Percentiles rank a stretch among this genome's conserved stretches.
Evolutionary conservation across 2,797 vertebrate genomes (phyloP).

Genomic region (Xenopus petersii): DNA sequence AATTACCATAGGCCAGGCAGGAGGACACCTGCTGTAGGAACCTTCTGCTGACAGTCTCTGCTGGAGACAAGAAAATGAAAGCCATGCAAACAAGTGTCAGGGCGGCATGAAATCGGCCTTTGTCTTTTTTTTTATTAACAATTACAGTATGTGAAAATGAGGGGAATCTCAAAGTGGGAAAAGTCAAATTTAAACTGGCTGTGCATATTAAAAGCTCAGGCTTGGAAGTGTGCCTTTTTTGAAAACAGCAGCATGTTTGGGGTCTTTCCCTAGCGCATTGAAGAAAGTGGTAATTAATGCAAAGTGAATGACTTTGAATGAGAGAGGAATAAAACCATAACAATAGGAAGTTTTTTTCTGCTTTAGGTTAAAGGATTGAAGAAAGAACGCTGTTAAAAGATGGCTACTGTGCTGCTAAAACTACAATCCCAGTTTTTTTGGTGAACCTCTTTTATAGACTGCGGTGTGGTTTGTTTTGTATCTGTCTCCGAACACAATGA

Average conservation of each 20-base stretch:
- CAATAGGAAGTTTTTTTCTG: constrained; percentile 66
- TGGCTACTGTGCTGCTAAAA: constrained; percentile 66
- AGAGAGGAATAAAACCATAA: constrained; percentile 70
- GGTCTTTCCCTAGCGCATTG: constrained; percentile 62
- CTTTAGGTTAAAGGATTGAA: constrained; percentile 68
- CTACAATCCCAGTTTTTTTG: constrained; percentile 66
- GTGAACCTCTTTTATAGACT: constrained; percentile 60
- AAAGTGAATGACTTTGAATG: constrained; percentile 75
- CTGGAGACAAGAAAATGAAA: constrained; percentile 74
- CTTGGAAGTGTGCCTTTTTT: constrained; percentile 69
- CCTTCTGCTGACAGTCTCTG: constrained; percentile 70
- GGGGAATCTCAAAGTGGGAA: constrained; percentile 64
- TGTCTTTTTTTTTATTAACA: constrained; percentile 67
- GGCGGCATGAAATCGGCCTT: constrained; percentile 70
- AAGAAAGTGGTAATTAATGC: constrained; percentile 81
- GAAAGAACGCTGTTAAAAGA: constrained; percentile 73
- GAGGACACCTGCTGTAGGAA: constrained; percentile 75
- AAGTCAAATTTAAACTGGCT: constrained; percentile 64
- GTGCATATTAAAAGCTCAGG: constrained; percentile 76
- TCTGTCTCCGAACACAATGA: constrained; percentile 64
- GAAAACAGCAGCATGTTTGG: constrained; percentile 71
- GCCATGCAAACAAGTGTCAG: constrained; percentile 71
- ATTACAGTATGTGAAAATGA: constrained; percentile 76
- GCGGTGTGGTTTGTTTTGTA: constrained; percentile 70
- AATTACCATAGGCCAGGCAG: constrained; percentile 71